These are phyloP conservation scores for Theocolax elegans DNA, from an alignment of 1,140 invertebrate genomes.

Conservation along the genomic window DNA sequence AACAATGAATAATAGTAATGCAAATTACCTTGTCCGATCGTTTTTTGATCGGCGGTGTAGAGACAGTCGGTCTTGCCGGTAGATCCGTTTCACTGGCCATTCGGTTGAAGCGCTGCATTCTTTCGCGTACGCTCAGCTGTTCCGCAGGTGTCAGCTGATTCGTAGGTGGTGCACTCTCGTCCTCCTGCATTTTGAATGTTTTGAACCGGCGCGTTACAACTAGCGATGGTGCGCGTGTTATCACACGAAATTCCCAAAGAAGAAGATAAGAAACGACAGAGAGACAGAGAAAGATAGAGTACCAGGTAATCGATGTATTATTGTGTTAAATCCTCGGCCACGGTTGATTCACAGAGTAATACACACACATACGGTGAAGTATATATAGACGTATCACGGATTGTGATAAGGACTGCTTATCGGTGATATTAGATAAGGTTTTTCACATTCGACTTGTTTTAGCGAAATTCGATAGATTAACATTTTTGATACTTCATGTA, in stretches of 20 bases:
- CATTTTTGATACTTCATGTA: too few species aligned
- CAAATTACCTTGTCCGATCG: slow-evolving; percentile 73
- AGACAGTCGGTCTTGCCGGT: slow-evolving; percentile 57
- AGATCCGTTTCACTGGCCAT: slow-evolving; percentile 77
- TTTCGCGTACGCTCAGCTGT: slow-evolving; percentile 88
- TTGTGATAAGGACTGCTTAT: too few species aligned
- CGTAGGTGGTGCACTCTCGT: slow-evolving; percentile 49
- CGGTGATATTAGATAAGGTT: too few species aligned
- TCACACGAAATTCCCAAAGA: neutral
- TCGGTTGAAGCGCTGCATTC: slow-evolving; percentile 91
- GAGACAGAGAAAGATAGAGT: slow-evolving; percentile 3
- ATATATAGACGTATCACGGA: too few species aligned
- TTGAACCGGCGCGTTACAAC: neutral
- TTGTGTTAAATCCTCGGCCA: too few species aligned
- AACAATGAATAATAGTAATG: neutral
- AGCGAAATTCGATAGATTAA: too few species aligned
- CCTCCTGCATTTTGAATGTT: slow-evolving; percentile 59
- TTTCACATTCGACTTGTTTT: too few species aligned
- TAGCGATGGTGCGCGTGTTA: neutral
- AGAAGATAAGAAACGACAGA: neutral
- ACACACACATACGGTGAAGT: neutral
- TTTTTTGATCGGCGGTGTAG: slow-evolving; percentile 69
- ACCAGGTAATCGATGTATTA: too few species aligned
- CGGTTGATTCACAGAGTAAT: too few species aligned
- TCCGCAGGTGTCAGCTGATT: slow-evolving; percentile 58